Percentiles rank a stretch among this genome's conserved stretches.
phyloP scores from a whole-genome alignment of 1,140 invertebrate genomes.

The Drosophila tristis region DNA sequence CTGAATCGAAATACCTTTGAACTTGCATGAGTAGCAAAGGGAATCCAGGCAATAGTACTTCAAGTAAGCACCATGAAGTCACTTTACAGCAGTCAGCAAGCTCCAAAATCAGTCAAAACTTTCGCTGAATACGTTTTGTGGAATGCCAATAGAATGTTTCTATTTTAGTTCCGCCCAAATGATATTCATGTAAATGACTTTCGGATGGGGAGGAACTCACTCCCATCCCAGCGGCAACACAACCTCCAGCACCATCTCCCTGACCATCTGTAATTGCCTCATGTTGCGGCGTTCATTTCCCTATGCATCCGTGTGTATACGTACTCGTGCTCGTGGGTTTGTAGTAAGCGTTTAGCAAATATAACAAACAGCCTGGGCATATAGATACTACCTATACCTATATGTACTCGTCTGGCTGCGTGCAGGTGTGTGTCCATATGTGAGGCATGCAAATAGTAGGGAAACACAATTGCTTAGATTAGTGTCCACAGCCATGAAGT shows the following conservation, averaged over 20 bases:
- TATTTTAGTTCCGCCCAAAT: constrained; percentile 39
- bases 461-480: constrained; percentile 69
- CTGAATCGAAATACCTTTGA: neutral
- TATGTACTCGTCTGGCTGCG: constrained; percentile 1
- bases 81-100: no score
- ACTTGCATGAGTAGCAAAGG: no score
- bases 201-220: constrained; percentile 27
- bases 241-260: neutral
- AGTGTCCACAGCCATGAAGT: constrained; percentile 35
- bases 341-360: constrained; percentile 71
- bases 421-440: constrained; percentile 21
- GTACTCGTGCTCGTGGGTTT: constrained; percentile 14
- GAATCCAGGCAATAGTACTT: neutral
- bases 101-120: neutral
- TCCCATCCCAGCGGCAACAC: neutral
- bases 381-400: constrained; percentile 19
- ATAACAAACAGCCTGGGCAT: constrained; percentile 65
- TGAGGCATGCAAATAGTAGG: constrained; percentile 47
- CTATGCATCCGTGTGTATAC: constrained; percentile 3
- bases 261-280: constrained; percentile 57
- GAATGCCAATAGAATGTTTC: constrained; percentile 33
- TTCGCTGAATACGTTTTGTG: constrained; percentile 3
- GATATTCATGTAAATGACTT: constrained; percentile 74
- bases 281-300: constrained; percentile 32
- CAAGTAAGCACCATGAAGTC: no score